Conservation (phyloP, 1,140 invertebrate species). For the Heliconius hermathena region DNA sequence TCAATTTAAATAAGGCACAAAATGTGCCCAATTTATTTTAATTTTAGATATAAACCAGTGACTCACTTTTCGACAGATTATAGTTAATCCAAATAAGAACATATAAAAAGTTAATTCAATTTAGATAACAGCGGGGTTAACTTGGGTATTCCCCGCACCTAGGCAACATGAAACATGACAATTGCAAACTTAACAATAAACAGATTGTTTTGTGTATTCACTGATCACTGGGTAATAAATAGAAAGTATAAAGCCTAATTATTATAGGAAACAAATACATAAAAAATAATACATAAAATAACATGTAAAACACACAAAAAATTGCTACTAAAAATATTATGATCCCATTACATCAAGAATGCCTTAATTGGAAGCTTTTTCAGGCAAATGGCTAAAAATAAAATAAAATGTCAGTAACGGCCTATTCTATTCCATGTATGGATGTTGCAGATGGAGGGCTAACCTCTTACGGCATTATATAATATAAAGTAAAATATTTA, state of each 20-base stretch:
- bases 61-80: background rate
- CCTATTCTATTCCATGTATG: conserved; percentile 9
- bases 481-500: background rate
- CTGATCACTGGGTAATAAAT: too few relatives aligned
- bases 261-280: too few relatives aligned
- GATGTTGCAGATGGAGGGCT: background rate
- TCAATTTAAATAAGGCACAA: background rate
- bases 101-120: background rate
- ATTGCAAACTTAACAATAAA: background rate
- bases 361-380: background rate
- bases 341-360: background rate
- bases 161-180: background rate
- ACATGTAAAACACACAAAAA: background rate
- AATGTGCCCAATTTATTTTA: background rate
- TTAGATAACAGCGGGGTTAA: background rate
- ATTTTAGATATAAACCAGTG: background rate
- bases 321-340: background rate
- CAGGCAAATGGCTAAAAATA: background rate
- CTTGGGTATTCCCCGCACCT: conserved; percentile 11
- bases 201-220: background rate
- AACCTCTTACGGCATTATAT: background rate
- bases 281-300: too few relatives aligned
- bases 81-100: background rate
- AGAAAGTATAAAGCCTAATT: too few relatives aligned
- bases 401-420: background rate